These are phyloP conservation scores for Copidosoma aretas DNA, from an alignment of 2,888 invertebrate genomes.

Conservation along the genomic window DNA sequence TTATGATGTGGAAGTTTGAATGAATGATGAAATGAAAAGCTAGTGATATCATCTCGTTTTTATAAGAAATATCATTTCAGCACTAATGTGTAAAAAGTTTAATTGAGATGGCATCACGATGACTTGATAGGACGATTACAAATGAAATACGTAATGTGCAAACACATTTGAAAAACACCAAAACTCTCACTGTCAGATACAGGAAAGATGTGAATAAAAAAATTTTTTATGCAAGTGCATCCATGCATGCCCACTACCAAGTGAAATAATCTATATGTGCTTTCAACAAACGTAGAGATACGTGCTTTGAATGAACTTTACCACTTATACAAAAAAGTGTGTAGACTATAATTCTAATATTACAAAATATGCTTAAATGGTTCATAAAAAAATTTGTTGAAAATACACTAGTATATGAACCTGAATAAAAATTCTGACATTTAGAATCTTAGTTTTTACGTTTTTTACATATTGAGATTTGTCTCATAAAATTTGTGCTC, in stretches of 20 bases:
- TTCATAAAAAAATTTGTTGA: conserved; percentile 10
- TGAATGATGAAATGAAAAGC: background rate
- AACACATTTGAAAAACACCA: conserved; percentile 61
- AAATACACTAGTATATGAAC: conserved; percentile 10
- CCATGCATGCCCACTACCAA: conserved; percentile 58
- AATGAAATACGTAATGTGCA: conserved; percentile 54
- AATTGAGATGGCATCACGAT: conserved; percentile 43
- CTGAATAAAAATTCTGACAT: conserved; percentile 5
- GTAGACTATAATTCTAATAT: conserved; percentile 15
- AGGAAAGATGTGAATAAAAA: conserved; percentile 50
- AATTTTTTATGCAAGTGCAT: conserved; percentile 54
- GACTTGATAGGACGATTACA: conserved; percentile 37
- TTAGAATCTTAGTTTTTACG: conserved; percentile 1
- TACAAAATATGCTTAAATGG: conserved; percentile 19
- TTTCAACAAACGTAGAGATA: conserved; percentile 8
- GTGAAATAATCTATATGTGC: conserved; percentile 43
- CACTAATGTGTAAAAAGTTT: background rate
- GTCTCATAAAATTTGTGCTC: conserved; percentile 27
- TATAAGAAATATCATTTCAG: background rate
- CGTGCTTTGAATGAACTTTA: conserved; percentile 23
- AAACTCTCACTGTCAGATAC: conserved; percentile 63
- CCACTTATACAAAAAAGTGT: conserved; percentile 13
- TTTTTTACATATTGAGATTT: conserved; percentile 8
- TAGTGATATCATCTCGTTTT: conserved; percentile 16
- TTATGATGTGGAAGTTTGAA: background rate